These are phyloP conservation scores for Dryoscopus gambensis DNA, from an alignment of 2,113 vertebrate genomes.

Conservation along the genomic window DNA sequence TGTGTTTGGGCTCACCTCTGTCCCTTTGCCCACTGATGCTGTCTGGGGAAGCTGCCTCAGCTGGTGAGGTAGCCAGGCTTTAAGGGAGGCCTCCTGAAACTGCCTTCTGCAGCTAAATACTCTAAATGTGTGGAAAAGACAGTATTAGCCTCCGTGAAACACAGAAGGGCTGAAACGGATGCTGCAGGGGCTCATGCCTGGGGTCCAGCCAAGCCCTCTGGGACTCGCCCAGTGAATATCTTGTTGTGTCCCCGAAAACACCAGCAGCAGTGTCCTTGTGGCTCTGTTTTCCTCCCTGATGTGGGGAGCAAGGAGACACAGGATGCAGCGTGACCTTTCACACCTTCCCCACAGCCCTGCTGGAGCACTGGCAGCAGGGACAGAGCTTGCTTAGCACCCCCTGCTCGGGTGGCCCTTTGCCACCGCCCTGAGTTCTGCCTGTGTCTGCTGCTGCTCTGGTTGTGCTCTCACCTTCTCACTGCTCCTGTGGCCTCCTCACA, in stretches of 20 bases:
- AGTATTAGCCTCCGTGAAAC: rapidly evolving
- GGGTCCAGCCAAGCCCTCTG: neutral
- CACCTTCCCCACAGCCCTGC: rapidly evolving
- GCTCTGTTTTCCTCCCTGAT: rapidly evolving
- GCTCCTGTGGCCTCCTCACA: conserved; percentile 5
- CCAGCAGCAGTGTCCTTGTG: neutral
- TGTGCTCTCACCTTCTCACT: neutral
- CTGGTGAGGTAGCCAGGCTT: neutral
- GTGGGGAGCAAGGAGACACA: neutral
- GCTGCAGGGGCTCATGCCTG: rapidly evolving
- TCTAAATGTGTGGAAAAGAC: rapidly evolving
- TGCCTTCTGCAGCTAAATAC: neutral
- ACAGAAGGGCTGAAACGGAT: neutral
- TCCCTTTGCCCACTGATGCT: rapidly evolving
- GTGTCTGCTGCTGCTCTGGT: too few species aligned
- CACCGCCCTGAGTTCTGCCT: neutral
- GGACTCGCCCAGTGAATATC: rapidly evolving
- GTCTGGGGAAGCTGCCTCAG: neutral
- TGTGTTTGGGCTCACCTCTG: neutral
- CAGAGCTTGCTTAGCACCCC: neutral
- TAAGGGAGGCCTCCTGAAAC: neutral
- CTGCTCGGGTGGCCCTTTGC: neutral
- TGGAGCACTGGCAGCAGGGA: neutral
- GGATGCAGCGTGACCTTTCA: neutral
- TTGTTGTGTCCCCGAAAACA: neutral